Evolutionary conservation across 2,113 vertebrate genomes (phyloP).

Genomic region (Pygoscelis antarcticus): DNA sequence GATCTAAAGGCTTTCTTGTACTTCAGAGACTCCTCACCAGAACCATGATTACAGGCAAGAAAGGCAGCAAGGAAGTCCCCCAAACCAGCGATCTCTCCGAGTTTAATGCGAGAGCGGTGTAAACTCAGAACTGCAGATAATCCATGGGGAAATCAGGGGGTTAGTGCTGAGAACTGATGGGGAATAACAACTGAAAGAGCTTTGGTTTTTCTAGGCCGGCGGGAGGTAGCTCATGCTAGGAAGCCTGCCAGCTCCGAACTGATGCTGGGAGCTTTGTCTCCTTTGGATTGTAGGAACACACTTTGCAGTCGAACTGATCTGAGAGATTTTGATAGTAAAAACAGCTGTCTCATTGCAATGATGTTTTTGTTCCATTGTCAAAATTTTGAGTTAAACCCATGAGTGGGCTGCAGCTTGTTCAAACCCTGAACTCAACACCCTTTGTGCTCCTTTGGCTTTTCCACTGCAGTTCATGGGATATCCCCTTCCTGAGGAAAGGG

Average conservation of each 20-base stretch:
- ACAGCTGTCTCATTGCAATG: slow-evolving; percentile 54
- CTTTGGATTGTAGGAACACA: slow-evolving; percentile 9
- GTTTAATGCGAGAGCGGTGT: slow-evolving; percentile 6
- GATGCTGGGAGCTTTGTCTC: slow-evolving; percentile 39
- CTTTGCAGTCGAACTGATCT: slow-evolving; percentile 47
- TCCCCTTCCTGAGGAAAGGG: slow-evolving; percentile 46
- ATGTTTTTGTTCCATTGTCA: slow-evolving; percentile 60
- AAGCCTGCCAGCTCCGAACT: slow-evolving; percentile 27
- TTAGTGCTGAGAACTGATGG: slow-evolving; percentile 51
- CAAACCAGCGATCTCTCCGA: neutral
- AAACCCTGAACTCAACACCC: slow-evolving; percentile 42
- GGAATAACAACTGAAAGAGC: slow-evolving; percentile 59
- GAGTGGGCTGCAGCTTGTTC: slow-evolving; percentile 47
- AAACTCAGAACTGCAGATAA: slow-evolving; percentile 47
- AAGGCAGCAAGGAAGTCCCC: neutral
- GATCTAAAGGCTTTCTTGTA: neutral
- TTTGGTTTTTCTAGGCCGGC: slow-evolving; percentile 53
- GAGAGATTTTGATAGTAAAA: slow-evolving; percentile 61
- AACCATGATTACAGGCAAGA: neutral
- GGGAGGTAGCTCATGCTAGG: slow-evolving; percentile 43
- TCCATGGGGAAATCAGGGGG: slow-evolving; percentile 32
- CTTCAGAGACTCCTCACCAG: neutral
- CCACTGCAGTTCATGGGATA: slow-evolving; percentile 29
- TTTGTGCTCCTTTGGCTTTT: slow-evolving; percentile 54
- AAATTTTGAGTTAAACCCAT: slow-evolving; percentile 55